Percentiles rank a stretch among this genome's conserved stretches.
These are phyloP conservation scores for Melanotaenia maccullochi DNA, from an alignment of 2,797 vertebrate species.

Conservation along the genomic window DNA sequence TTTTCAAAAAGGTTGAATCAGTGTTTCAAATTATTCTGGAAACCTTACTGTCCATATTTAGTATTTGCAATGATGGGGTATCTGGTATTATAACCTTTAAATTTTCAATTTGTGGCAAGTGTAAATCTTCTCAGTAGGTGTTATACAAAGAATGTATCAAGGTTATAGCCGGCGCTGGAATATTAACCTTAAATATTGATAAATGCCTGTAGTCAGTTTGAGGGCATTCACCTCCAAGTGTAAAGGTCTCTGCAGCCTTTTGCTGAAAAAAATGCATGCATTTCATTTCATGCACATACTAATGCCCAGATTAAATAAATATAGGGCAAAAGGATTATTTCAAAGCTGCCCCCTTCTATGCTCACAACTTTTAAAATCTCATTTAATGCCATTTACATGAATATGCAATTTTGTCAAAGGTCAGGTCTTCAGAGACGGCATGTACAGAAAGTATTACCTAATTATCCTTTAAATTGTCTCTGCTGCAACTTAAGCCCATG, in stretches of 20 bases:
- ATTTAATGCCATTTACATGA: conserved; percentile 68
- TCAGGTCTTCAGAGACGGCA: conserved; percentile 19
- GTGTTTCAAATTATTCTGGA: background rate
- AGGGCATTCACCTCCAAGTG: conserved; percentile 28
- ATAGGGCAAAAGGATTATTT: conserved; percentile 76
- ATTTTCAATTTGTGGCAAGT: background rate
- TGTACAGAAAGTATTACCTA: conserved; percentile 6
- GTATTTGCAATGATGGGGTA: background rate
- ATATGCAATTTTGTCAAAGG: conserved; percentile 54
- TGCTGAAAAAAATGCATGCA: conserved; percentile 38
- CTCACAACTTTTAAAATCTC: conserved; percentile 68
- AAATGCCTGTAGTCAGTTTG: conserved; percentile 27
- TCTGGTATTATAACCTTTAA: background rate
- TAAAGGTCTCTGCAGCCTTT: conserved; percentile 25
- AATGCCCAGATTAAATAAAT: conserved; percentile 79
- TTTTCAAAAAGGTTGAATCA: conserved; percentile 21
- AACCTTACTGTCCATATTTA: background rate
- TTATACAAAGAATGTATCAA: background rate
- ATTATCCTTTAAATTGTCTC: conserved; percentile 48
- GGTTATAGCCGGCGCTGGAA: conserved; percentile 17
- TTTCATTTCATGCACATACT: conserved; percentile 66
- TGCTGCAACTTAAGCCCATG: conserved; percentile 6
- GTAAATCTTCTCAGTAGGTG: background rate
- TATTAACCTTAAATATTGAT: conserved; percentile 36
- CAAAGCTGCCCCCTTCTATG: conserved; percentile 51